Base-by-base conservation (phyloP, 2,888 invertebrate genomes). In the Serrognathus titanus region DNA sequence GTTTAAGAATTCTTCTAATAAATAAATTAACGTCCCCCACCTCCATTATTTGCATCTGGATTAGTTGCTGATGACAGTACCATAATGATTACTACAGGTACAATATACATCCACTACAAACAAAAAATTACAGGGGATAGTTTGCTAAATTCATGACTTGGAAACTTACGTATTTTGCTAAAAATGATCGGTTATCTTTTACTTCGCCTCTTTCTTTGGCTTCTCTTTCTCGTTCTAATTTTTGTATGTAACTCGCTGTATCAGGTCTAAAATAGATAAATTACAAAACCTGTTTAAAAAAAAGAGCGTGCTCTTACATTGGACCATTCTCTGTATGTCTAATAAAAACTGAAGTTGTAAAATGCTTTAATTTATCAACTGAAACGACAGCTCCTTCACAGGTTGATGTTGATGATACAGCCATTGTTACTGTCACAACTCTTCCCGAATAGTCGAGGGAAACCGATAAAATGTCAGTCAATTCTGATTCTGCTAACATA, bases 61-160 rank as follows among this genome's bases (percentile, higher is more conserved):
- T 88, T 92, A 57, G 90, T 84, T 36, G 92, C 92, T 60, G 93
- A 92, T 51, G 95, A 92, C 63, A 97, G 82, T 73, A 97, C 85
- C 67, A 97, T 86, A 70, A 98, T 88, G 63, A 98, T 86, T 48
- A 94, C 89, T 35, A 95, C 87, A 4, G 97, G 97, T 45, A 98
- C 90, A 68, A 98, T 95, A 78, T 97, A 98, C 94, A 98, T 97
- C 97, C 97, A 98, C 96, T 97, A 83, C 64, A 86, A 90, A 76
- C 67, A 71, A 72, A 72, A 65, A 64, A 63, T 61, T 57, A 56
- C 3, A 38, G 13, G 48, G 24, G 43, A 49, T 43, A 2, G 13
- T 10, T n/a, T 10, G 10, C 12, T 4, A 7, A 10, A 39, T 11
- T 11, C 7, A 10, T 12, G 39, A 16, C 1, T 43, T 12, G 41